Evolutionary conservation across 2,113 vertebrate genomes (phyloP), one percentile per base, ranked within the genome.

Genomic region (Tautogolabrus adspersus): DNA sequence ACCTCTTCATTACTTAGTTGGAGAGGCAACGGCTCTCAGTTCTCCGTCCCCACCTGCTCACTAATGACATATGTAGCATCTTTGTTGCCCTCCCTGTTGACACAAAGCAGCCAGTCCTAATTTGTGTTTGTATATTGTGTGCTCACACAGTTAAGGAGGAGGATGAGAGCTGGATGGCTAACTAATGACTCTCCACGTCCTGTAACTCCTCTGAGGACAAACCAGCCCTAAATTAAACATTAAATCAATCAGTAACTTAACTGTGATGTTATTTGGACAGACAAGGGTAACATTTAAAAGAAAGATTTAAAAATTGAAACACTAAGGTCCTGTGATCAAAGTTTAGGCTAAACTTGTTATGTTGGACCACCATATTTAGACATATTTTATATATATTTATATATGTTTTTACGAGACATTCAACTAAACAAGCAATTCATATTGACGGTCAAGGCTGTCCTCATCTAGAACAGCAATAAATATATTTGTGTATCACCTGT

Each of bases 51-150:
- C 92, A 89, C 88, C 91, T 91, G 84, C 82, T 89, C 83, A 19
- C 88, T 91, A 93, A 94, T 91, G 91, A 93, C 85, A 90, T 74
- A 91, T 84, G 87, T 73, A 83, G 82, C 78, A 88, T 89, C 91
- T 91, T 93, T 94, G 90, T 93, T 89, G 72, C 80, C 60, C 86
- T 81, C 84, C 87, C 83, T 83, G 65, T 83, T 88, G 72, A 89
- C 85, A 93, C 89, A 94, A 94, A 87, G 83, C 84, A 81, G 71
- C 51, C 42, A 88, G 81, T 79, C 86, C 89, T 87, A 89, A 94
- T 95, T 93, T 93, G 93, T 90, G 85, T 87, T 88, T 38, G 83
- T 85, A 68, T 91, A 91, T 87, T 93, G 89, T 92, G 89, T 89
- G 81, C 60, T 70, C 72, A 88, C 67, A 74, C 58, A 49, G 75